Evolutionary conservation across 92 coral and sea anemone genomes (phyloP), one percentile per base, ranked within the genome.

Genomic region (Epizoanthus illoricatus): DNA sequence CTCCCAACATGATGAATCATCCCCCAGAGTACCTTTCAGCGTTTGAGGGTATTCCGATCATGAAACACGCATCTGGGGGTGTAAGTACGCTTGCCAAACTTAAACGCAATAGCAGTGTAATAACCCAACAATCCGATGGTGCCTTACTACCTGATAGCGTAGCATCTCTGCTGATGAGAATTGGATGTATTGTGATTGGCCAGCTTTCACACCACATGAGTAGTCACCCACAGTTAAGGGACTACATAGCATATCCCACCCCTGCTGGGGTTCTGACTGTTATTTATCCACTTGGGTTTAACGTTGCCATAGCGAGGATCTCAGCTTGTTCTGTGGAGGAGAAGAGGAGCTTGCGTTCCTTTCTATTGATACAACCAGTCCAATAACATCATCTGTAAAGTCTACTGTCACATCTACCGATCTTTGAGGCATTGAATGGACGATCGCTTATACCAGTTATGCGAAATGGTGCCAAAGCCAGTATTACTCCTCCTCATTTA

Each of bases 391-490:
- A 84, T n/a, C 81, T 82, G 40, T 74, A 19, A 23, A 12, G 49
- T 39, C 84, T 91, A 60, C 79, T 93, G 40, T 78, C 24, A 10
- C 69, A 82, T 1, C 82, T 93, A 55, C 98, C 98, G 16, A 78
- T 93, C 59, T 93, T 90, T 84, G 90, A 91, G 47, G 87, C 91
- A 11, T 75, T 88, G 17, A 87, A 88, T 85, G 82, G 89, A 8
- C 39, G 17, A 12, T 86, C 91, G 4, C 80, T 87, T 75, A 83
- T 90, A 36, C 63, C 90, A 33, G 88, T 82, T 19, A 16, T 20
- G 18, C 74, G 71, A 4, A 71, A 83, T 69, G 71, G 24, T 18
- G 40, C 42, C 23, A 73, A 73, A 7, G 89, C 89, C 59, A 89
- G 89, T 1, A 80, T 57, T 15, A 66, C 80, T 15, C 69, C 87